Percentiles rank a stretch among this genome's conserved stretches.
Evolutionary conservation across 2,888 invertebrate genomes (phyloP).

Genomic region (Drosophila nr. fundita): DNA sequence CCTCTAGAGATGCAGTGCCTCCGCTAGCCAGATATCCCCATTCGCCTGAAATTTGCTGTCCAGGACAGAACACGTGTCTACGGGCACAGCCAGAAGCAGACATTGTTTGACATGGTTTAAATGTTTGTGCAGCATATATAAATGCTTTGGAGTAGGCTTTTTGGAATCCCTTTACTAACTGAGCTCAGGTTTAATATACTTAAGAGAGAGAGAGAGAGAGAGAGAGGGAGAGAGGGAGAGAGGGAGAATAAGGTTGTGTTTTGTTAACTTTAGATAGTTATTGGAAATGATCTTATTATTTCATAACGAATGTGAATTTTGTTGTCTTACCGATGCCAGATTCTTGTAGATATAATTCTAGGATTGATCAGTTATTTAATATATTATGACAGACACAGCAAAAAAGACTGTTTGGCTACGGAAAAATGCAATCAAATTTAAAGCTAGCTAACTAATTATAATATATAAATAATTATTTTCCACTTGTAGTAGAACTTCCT

Average conservation of each 20-base stretch:
- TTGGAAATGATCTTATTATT: neutral
- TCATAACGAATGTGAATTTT: neutral
- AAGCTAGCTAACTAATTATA: fast-evolving
- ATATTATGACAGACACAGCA: neutral
- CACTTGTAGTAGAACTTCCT: no score
- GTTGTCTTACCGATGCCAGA: neutral
- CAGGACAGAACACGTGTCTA: conserved; percentile 75
- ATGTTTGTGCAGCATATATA: conserved; percentile 1
- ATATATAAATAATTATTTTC: neutral
- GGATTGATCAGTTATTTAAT: neutral
- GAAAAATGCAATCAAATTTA: fast-evolving
- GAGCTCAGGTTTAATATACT: neutral
- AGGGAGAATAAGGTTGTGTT: neutral
- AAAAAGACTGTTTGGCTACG: no score
- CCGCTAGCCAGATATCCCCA: conserved; percentile 12
- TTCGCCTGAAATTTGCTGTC: conserved; percentile 22
- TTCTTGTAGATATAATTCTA: neutral
- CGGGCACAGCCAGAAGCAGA: conserved; percentile 3
- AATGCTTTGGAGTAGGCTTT: neutral
- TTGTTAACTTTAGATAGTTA: neutral
- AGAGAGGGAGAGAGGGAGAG: no score
- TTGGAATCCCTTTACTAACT: conserved; percentile 12
- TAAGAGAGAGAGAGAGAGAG: neutral
- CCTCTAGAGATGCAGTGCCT: conserved; percentile 56
- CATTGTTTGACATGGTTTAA: conserved; percentile 27